phyloP scores from a whole-genome alignment of 1,140 invertebrate genomes.

The Bombus sibiricus region DNA sequence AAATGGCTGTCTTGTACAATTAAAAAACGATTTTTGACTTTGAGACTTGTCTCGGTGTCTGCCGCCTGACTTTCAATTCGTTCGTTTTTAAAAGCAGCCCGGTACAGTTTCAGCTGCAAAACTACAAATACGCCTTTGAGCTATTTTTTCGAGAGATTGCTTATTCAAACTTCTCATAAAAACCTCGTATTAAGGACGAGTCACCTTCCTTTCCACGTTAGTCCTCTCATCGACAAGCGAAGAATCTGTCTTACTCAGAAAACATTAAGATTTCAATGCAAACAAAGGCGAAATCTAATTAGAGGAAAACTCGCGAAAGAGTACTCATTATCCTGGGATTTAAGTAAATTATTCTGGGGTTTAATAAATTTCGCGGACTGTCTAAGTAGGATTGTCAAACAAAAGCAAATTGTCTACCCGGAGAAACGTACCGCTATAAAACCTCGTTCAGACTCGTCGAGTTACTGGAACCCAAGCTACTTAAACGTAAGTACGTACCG shows the following conservation, averaged over 20 bases:
- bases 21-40: neutral
- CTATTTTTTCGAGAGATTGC: neutral
- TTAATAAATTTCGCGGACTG: conserved; percentile 34
- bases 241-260: neutral
- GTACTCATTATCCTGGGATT: conserved; percentile 35
- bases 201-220: neutral
- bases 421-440: too few species aligned
- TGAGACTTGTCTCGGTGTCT: neutral
- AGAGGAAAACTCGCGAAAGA: conserved; percentile 33
- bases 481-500: too few species aligned
- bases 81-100: conserved; percentile 29
- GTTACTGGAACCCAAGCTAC: too few species aligned
- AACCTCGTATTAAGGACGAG: conserved; percentile 8
- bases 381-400: neutral
- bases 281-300: conserved; percentile 57
- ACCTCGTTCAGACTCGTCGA: too few species aligned
- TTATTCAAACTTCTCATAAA: conserved; percentile 12
- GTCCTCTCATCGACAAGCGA: neutral
- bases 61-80: neutral
- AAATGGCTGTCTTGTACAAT: neutral
- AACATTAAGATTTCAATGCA: conserved; percentile 47
- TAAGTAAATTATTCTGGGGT: too few species aligned
- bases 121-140: neutral
- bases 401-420: too few species aligned
- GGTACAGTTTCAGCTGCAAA: neutral